These are phyloP conservation scores for Chironomus tepperi DNA, from an alignment of 1,140 invertebrate species.

Conservation along the genomic window DNA sequence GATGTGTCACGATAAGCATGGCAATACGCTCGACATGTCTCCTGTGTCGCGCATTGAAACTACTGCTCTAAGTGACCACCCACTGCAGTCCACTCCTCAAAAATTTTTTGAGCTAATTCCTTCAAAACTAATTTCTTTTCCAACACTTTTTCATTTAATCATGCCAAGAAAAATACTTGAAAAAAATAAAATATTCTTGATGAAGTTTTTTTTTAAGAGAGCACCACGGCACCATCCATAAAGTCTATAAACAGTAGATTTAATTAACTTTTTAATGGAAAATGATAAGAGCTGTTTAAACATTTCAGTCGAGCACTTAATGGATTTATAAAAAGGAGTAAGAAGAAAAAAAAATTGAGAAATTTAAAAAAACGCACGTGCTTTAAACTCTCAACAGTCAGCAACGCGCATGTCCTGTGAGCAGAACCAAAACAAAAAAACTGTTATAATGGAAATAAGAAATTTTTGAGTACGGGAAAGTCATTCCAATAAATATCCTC, in stretches of 20 bases:
- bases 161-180: neutral
- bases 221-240: neutral
- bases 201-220: too few relatives aligned
- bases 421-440: neutral
- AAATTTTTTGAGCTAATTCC: too few relatives aligned
- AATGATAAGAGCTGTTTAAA: slow-evolving; percentile 8
- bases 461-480: too few relatives aligned
- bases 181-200: too few relatives aligned
- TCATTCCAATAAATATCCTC: too few relatives aligned
- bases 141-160: neutral
- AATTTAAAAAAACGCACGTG: neutral
- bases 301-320: neutral
- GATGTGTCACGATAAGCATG: too few relatives aligned
- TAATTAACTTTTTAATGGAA: slow-evolving; percentile 2
- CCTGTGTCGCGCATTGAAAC: too few relatives aligned
- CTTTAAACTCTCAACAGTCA: neutral
- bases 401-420: neutral
- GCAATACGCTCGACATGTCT: too few relatives aligned
- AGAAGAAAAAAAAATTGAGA: too few relatives aligned
- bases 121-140: neutral
- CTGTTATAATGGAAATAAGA: neutral
- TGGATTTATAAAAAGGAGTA: neutral
- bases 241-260: neutral
- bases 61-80: too few relatives aligned
- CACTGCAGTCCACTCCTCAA: too few relatives aligned